Conservation (phyloP, 2,888 invertebrate species). For the Actias luna region DNA sequence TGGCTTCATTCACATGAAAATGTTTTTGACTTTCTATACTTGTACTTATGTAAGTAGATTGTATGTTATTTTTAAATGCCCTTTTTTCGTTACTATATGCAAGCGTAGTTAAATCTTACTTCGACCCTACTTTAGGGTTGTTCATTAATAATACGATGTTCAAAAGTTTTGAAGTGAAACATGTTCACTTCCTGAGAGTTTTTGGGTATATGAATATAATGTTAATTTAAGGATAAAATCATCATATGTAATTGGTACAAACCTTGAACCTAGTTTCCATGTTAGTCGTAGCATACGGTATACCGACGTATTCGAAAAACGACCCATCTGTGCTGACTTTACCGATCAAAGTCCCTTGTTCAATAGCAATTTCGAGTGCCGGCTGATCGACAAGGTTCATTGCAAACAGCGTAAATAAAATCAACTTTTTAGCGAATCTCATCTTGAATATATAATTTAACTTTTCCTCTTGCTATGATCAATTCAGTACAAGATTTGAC, state of each 20-base stretch:
- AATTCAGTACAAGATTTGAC: neutral
- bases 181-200: too few species aligned
- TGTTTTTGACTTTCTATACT: neutral
- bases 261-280: conserved; percentile 66
- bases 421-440: conserved; percentile 52
- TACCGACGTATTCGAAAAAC: conserved; percentile 67
- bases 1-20: neutral
- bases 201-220: too few species aligned
- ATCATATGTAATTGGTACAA: conserved; percentile 21
- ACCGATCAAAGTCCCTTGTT: conserved; percentile 67
- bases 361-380: conserved; percentile 62
- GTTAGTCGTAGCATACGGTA: conserved; percentile 65
- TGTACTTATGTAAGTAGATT: neutral
- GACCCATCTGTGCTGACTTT: conserved; percentile 63
- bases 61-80: neutral
- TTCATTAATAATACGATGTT: too few species aligned
- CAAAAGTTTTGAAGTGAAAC: too few species aligned
- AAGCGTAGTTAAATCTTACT: too few species aligned
- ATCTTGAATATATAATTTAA: conserved; percentile 33
- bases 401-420: conserved; percentile 61
- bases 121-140: too few species aligned
- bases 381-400: conserved; percentile 69
- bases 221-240: neutral
- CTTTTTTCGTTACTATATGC: neutral
- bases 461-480: neutral